Percentiles rank a stretch among this genome's conserved stretches.
Evolutionary conservation across 2,888 invertebrate genomes (phyloP).

Genomic region (Cylloceria caligata): DNA sequence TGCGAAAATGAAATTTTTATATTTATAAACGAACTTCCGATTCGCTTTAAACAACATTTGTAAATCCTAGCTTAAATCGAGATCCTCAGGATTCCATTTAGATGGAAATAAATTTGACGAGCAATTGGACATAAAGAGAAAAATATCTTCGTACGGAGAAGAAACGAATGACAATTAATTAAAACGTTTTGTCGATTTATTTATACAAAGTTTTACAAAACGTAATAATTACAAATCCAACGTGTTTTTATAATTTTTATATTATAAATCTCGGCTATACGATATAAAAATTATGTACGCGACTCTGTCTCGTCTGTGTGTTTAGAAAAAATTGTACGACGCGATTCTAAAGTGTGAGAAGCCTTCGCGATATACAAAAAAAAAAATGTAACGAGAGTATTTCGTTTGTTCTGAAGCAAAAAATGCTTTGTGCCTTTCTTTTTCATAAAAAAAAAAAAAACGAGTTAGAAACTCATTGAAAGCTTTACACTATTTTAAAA

Average conservation of each 20-base stretch:
- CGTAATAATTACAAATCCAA: slow-evolving; percentile 66
- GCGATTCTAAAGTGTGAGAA: slow-evolving; percentile 12
- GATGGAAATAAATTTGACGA: too few species aligned
- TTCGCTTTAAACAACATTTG: background rate
- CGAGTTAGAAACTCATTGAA: background rate
- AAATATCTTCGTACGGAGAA: background rate
- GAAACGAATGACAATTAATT: background rate
- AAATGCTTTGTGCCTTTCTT: slow-evolving; percentile 18
- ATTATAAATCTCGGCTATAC: slow-evolving; percentile 33
- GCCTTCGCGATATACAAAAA: background rate
- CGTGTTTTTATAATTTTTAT: slow-evolving; percentile 41
- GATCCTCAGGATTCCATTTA: too few species aligned
- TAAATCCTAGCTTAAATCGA: too few species aligned
- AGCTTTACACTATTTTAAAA: too few species aligned
- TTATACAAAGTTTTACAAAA: slow-evolving; percentile 68
- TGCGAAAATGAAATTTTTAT: too few species aligned
- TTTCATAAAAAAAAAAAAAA: slow-evolving; percentile 4
- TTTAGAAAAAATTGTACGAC: background rate
- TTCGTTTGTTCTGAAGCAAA: background rate
- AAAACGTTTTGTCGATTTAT: slow-evolving; percentile 63
- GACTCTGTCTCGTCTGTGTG: slow-evolving; percentile 6
- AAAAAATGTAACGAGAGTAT: slow-evolving; percentile 2
- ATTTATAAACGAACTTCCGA: background rate
- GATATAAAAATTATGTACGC: slow-evolving; percentile 19
- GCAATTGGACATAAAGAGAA: too few species aligned